Base-by-base conservation (phyloP, 2,113 vertebrate species). In the Carettochelys insculpta region DNA sequence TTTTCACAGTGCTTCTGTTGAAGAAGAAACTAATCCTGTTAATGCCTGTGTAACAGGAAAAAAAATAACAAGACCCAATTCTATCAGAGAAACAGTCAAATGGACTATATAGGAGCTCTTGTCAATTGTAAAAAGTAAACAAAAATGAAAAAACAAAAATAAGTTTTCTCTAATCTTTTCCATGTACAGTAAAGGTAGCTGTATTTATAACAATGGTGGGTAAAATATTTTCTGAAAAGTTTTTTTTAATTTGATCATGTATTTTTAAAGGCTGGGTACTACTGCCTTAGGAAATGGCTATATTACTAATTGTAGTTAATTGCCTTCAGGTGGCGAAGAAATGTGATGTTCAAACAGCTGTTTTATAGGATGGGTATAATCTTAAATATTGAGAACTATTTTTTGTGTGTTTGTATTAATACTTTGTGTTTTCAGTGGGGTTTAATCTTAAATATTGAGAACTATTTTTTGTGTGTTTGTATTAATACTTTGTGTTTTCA, bases 311-410 rank as follows among this genome's bases (percentile, higher is more conserved):
- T 43, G 41, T 17, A 73, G 38, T 27, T 75, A 75, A 43, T 93
- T 90, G 92, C 95, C 85, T 97, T 95, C 90, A 93, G 95, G 89
- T 95, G 91, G 48, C 54, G 79, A 84, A 95, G 81, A 95, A 84
- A 85, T 20, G 1, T 94, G 80, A 92, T 92, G 92, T 94, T 94
- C 93, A 96, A 95, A 83, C 88, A 94, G 86, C 93, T 90, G 95
- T 95, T 88, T 91, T 95, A 94, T 95, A 95, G 95, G 92, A 94
- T 95, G 88, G 38, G 90, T 95, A 82, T 86, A 92, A 84, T 93
- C n/a, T 96, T 94, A 92, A 96, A 0, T 94, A 90, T 81, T 86
- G 83, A 94, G 79, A 86, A 90, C 71, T 45, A 45, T 45, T 73
- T 25, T n/a, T 75, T 45, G 11, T 75, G 6, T 47, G 61, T 68